Conservation (phyloP, 1,140 invertebrate genomes). For the Leptinotarsa lineolata region DNA sequence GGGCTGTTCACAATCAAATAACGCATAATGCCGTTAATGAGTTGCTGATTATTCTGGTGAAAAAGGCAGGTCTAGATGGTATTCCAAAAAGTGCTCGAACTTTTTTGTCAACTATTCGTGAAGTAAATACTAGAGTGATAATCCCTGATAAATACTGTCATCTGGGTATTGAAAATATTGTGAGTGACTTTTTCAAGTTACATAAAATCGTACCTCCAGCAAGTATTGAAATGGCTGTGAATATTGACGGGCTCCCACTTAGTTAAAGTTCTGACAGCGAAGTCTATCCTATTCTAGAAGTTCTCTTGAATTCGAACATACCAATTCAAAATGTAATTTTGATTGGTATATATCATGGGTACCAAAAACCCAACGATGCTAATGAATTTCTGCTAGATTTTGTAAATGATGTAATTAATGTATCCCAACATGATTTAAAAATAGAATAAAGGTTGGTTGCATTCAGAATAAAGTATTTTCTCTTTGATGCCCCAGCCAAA, state of each 20-base stretch:
- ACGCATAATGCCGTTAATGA: too few relatives aligned
- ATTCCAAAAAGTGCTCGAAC: background rate
- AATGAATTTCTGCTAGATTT: conserved; percentile 24
- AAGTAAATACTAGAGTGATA: background rate
- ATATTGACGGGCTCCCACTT: conserved; percentile 26
- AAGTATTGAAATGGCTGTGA: conserved; percentile 11
- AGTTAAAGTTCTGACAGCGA: conserved; percentile 6
- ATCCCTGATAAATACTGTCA: background rate
- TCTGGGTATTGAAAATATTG: background rate
- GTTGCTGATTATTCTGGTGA: too few relatives aligned
- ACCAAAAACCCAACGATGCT: conserved; percentile 18
- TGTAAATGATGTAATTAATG: conserved; percentile 5
- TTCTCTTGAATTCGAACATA: background rate
- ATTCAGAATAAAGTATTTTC: background rate
- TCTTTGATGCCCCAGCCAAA: conserved; percentile 24
- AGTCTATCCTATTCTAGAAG: conserved; percentile 12
- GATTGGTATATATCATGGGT: conserved; percentile 23
- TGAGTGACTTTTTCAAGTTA: background rate
- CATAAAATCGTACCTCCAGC: background rate
- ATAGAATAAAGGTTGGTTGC: background rate
- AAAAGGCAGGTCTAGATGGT: too few relatives aligned
- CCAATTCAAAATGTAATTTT: background rate
- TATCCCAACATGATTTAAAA: background rate
- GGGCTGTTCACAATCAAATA: too few relatives aligned
- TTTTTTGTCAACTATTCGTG: too few relatives aligned